Evolutionary conservation across 2,888 invertebrate species (phyloP), one percentile per base, ranked within the genome.

Genomic region (Eledona agricola): DNA sequence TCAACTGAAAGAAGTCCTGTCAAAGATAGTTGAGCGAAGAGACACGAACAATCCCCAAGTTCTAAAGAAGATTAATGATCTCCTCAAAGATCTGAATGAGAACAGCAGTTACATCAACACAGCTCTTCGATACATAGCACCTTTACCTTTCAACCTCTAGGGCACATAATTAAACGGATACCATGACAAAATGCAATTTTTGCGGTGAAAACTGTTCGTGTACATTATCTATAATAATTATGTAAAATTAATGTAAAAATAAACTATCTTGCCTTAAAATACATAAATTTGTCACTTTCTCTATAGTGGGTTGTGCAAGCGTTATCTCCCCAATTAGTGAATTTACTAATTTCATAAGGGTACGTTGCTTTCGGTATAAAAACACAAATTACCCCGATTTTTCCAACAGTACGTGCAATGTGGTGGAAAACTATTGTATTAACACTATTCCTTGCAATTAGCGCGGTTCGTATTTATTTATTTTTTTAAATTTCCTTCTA

Each of bases 11-110:
- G 72, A 77, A 31, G 81, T 85, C 0, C 70, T 87, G 2, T 72
- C 79, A 26, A 83, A 82, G 68, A 79, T 84, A 71, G 67, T 83
- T 49, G 81, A 83, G 2, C 74, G 80, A 0, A 77, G 79, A 19
- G 85, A 87, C 69, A 81, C 83, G 11, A 79, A 77, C 1, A 81
- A 83, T 46, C 81, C 81, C 2, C 83, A 83, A 63, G 80, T 84
- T 1, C 80, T 82, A 62, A 80, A 78, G 54, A 79, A 81, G 56
- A 80, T 85, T 0, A 77, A 71, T 17, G 78, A 79, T 35, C 78
- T 85, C 66, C 71, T 85, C 0, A 72, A 64, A 0, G 84, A 86
- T 42, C 72, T 87, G n/a, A 78, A 76, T 0, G 78, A 80, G 35
- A 79, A 81, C 11, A 80, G 80, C 11, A 84, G 85, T 19, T 77